A percentile compares a stretch with the other conserved stretches of the same genome.
phyloP scores from a whole-genome alignment of 2,797 vertebrate species.

The Scolopax rusticola region DNA sequence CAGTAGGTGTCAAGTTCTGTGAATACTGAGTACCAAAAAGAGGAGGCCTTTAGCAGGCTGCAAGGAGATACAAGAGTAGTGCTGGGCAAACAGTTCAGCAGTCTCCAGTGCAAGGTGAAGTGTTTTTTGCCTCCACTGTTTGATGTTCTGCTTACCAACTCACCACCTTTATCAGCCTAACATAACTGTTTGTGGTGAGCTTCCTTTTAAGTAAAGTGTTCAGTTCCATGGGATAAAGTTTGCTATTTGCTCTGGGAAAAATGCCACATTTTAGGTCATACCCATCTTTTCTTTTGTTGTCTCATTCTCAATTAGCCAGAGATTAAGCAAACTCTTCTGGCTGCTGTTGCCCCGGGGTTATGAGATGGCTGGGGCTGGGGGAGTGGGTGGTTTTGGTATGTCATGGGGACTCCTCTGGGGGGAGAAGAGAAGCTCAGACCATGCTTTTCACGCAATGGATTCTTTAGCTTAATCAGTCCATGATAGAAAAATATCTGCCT shows the following conservation, averaged over 20 bases:
- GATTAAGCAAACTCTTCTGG: neutral
- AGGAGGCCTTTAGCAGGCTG: neutral
- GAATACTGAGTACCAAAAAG: neutral
- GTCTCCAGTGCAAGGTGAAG: neutral
- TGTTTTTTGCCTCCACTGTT: neutral
- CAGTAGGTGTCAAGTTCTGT: neutral
- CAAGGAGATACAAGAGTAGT: neutral
- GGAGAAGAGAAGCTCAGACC: neutral
- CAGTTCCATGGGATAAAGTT: neutral
- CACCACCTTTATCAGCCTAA: neutral
- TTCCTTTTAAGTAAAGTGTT: neutral
- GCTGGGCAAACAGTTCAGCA: neutral
- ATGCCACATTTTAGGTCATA: fast-evolving
- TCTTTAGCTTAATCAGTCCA: neutral
- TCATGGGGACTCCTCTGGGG: fast-evolving
- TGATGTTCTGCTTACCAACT: neutral
- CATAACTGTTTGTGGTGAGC: neutral
- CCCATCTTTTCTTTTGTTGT: neutral
- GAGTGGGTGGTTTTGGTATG: neutral
- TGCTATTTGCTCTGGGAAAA: neutral
- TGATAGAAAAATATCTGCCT: neutral
- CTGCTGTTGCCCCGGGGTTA: neutral
- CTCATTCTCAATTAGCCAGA: neutral
- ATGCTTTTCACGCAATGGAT: neutral
- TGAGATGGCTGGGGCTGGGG: fast-evolving